A percentile compares a stretch with the other conserved stretches of the same genome.
phyloP scores from a whole-genome alignment of 2,113 vertebrate species.

The Alaudala cheleensis region DNA sequence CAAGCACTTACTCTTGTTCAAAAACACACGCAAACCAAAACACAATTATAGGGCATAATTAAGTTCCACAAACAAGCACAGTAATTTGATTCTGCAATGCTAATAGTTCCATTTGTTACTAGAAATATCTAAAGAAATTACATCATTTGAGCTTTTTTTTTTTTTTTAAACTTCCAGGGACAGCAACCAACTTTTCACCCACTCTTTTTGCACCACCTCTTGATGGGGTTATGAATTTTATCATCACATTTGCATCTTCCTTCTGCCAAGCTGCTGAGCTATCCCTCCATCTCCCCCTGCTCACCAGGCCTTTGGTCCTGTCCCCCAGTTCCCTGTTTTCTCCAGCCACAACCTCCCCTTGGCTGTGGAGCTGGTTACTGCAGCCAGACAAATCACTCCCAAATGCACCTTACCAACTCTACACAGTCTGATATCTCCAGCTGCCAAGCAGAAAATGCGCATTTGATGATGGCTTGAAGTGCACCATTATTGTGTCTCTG shows the following conservation, averaged over 20 bases:
- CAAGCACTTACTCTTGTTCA: accelerated
- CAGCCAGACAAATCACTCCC: not conserved
- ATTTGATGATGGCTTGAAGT: slow-evolving; percentile 1
- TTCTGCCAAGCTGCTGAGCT: not conserved
- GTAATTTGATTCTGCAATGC: not conserved
- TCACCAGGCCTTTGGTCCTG: not conserved
- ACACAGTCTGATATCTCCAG: not conserved
- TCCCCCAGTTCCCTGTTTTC: not conserved
- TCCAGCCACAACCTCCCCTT: not conserved
- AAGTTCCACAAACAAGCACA: not conserved
- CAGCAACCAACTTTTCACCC: not conserved
- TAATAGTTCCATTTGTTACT: not conserved
- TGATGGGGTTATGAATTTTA: not conserved
- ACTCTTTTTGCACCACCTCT: not conserved
- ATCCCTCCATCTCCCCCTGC: too few species aligned
- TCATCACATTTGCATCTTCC: not conserved
- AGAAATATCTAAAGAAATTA: not conserved
- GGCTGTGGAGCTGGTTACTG: not conserved
- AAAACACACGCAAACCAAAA: not conserved
- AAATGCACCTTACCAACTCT: not conserved
- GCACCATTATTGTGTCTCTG: not conserved
- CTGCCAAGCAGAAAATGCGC: slow-evolving; percentile 21
- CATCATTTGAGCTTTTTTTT: not conserved
- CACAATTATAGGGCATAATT: not conserved
- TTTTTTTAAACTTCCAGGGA: not conserved